phyloP scores from a whole-genome alignment of 2,888 invertebrate species.

The Silvanus unidentatus region DNA sequence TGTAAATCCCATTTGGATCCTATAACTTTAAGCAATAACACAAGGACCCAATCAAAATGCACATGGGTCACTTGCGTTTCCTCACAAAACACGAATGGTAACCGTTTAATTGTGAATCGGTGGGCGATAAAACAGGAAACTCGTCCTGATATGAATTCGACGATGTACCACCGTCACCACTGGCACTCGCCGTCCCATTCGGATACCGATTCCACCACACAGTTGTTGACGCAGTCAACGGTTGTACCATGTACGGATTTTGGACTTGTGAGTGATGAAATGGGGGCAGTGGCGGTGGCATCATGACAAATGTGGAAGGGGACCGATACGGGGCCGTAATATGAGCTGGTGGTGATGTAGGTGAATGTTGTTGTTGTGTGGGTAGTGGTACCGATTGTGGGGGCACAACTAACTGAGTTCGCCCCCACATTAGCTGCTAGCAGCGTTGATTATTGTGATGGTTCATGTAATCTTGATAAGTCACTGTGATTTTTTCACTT shows the following conservation, averaged over 20 bases:
- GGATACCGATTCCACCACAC: slow-evolving; percentile 41
- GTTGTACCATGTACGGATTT: slow-evolving; percentile 30
- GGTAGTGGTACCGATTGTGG: slow-evolving; percentile 22
- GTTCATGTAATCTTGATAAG: slow-evolving; percentile 76
- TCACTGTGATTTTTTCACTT: slow-evolving; percentile 88
- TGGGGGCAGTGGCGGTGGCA: slow-evolving; percentile 40
- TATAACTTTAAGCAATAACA: slow-evolving; percentile 29
- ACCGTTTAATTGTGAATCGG: slow-evolving; percentile 26
- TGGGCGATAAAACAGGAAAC: slow-evolving; percentile 27
- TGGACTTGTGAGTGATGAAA: slow-evolving; percentile 11
- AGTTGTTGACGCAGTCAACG: slow-evolving; percentile 30
- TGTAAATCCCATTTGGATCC: slow-evolving; percentile 5
- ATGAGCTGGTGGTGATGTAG: slow-evolving; percentile 19
- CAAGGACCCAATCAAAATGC: slow-evolving; percentile 25
- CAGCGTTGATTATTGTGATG: slow-evolving; percentile 61
- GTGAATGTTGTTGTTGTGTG: slow-evolving; percentile 1
- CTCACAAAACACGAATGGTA: slow-evolving; percentile 38
- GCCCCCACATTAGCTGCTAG: slow-evolving; percentile 65
- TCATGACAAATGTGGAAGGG: slow-evolving; percentile 36
- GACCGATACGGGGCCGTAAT: slow-evolving; percentile 25
- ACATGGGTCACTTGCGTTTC: slow-evolving; percentile 41
- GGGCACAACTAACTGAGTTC: slow-evolving; percentile 33
- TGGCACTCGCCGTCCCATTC: slow-evolving; percentile 7
- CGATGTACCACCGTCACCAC: slow-evolving; percentile 22
- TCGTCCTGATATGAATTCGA: slow-evolving; percentile 33